Evolutionary conservation across 2,888 invertebrate species (phyloP).

Genomic region (Acleris laterana): DNA sequence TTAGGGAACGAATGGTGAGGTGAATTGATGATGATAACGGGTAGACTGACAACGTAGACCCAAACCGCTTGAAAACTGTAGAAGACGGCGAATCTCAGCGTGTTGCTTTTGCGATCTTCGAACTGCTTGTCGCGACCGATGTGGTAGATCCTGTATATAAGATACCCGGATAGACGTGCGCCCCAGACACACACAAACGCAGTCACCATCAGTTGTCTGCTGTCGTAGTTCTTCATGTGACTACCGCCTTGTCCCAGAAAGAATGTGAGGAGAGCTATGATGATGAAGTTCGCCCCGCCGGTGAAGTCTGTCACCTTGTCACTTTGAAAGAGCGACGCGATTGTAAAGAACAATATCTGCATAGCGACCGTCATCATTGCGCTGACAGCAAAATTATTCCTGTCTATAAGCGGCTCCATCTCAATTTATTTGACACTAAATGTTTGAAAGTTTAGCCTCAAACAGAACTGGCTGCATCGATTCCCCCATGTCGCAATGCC

Average conservation of each 20-base stretch:
- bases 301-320: slow-evolving; percentile 97
- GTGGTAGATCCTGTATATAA: slow-evolving; percentile 95
- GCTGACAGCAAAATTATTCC: slow-evolving; percentile 93
- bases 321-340: slow-evolving; percentile 93
- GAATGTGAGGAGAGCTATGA: slow-evolving; percentile 94
- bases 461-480: slow-evolving; percentile 57
- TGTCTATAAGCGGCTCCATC: slow-evolving; percentile 91
- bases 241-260: slow-evolving; percentile 92
- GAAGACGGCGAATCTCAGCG: slow-evolving; percentile 94
- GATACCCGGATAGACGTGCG: slow-evolving; percentile 92
- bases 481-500: slow-evolving; percentile 67
- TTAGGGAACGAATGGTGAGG: slow-evolving; percentile 90
- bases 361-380: slow-evolving; percentile 93
- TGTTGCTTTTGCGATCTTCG: slow-evolving; percentile 94
- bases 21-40: slow-evolving; percentile 95
- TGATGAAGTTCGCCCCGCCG: slow-evolving; percentile 96
- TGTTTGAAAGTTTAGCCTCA: slow-evolving; percentile 62
- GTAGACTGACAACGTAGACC: slow-evolving; percentile 96
- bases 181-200: slow-evolving; percentile 95
- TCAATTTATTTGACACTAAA: slow-evolving; percentile 60
- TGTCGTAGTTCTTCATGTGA: slow-evolving; percentile 90
- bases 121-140: slow-evolving; percentile 96
- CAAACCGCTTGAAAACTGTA: slow-evolving; percentile 96
- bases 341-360: slow-evolving; percentile 94
- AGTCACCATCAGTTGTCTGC: slow-evolving; percentile 95